These are phyloP conservation scores for Peribatodes rhomboidaria DNA, from an alignment of 2,888 invertebrate species.

Conservation along the genomic window DNA sequence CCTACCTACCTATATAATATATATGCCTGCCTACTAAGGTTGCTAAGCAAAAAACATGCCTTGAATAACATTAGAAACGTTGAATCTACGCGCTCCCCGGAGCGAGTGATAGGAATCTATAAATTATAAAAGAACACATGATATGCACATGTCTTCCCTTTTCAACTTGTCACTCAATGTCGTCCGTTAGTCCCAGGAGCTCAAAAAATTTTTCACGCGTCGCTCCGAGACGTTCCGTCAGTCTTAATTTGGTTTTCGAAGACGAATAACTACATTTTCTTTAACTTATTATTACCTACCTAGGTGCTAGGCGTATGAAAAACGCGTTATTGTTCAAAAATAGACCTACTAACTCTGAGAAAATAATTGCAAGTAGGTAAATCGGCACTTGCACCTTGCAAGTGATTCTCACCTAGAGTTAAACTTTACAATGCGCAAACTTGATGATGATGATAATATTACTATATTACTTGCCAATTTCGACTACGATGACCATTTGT, in stretches of 20 bases:
- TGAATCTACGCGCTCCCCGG: conserved; percentile 39
- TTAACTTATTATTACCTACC: not conserved
- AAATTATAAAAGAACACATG: conserved; percentile 44
- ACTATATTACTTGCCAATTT: too few relatives aligned
- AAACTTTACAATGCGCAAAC: not conserved
- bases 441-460: too few relatives aligned
- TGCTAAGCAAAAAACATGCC: conserved; percentile 18
- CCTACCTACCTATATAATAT: too few relatives aligned
- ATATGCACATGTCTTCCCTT: conserved; percentile 46
- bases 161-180: conserved; percentile 45
- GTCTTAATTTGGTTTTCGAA: conserved; percentile 22
- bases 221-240: conserved; percentile 33
- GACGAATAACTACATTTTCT: conserved; percentile 1
- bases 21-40: conserved; percentile 8
- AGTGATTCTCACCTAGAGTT: conserved; percentile 2
- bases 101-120: conserved; percentile 42
- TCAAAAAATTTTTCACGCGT: conserved; percentile 26
- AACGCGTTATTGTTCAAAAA: not conserved
- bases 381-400: not conserved
- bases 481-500: too few relatives aligned
- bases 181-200: conserved; percentile 33
- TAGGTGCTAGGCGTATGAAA: too few relatives aligned
- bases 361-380: not conserved
- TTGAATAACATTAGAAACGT: conserved; percentile 19
- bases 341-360: not conserved